Base-by-base conservation (phyloP, 2,888 invertebrate species). In the Torymus texanus region DNA sequence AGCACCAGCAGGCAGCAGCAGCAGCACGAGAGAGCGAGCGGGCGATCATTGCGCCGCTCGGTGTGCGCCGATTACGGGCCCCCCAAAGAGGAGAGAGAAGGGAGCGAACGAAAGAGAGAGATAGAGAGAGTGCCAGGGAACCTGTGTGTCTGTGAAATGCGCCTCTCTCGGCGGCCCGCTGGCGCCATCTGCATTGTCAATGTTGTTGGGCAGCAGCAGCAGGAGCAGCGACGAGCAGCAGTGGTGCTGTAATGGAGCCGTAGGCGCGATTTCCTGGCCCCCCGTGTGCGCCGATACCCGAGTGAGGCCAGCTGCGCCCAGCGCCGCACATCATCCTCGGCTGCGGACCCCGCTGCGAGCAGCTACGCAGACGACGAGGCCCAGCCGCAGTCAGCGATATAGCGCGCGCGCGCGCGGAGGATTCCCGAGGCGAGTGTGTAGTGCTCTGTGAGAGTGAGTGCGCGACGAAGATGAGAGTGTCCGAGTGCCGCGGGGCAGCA, bases 161-260 rank as follows among this genome's bases (percentile, higher is more conserved):
- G 91, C 92, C 91, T 75, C 91, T 75, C 75, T 70, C 62, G 50
- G 29, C n/a, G 61, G 58, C 16, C 29, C 61, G 55, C 92, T 93
- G 93, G 92, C 93, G 95, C 95, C 94, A 94, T 93, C 95, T 95
- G 92, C 93, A 93, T 94, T 95, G 95, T 95, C 95, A 95, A 94
- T 94, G 93, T 94, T 93, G 93, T 93, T 92, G 92, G 92, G 92
- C 88, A 88, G 88, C 86, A 87, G 84, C 70, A 88, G 85, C 78
- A 82, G 79, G 74, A 80, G 70, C 73, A 78, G 75, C 59, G 66
- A 82, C 79, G 78, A 82, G 81, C 83, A 83, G 82, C 83, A 78
- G 63, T 79, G 79, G 79, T 75, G 74, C 70, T 70, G 88, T 88
- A 89, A 90, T 89, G 89, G 89, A 89, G 88, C 88, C 88, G 88